Evolutionary conservation across 2,113 vertebrate genomes (phyloP).

Genomic region (Hemicordylus capensis): DNA sequence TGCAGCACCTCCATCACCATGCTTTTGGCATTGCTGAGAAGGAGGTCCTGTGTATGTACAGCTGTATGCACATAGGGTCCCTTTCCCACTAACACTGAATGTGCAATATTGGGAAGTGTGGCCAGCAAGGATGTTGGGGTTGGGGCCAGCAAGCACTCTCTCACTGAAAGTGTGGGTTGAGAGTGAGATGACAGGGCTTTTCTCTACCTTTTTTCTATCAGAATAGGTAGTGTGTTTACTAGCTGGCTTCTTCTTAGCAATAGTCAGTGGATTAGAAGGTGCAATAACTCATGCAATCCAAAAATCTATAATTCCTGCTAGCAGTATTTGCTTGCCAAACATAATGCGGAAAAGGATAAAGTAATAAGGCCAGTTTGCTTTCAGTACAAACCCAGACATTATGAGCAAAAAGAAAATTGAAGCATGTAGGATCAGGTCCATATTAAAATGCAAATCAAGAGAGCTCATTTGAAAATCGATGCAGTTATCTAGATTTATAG

Average conservation of each 20-base stretch:
- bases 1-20: too few species aligned
- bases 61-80: too few species aligned
- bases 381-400: neutral
- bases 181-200: neutral
- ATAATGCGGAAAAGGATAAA: neutral
- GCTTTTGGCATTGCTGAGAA: too few species aligned
- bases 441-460: conserved; percentile 5
- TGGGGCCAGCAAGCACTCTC: too few species aligned
- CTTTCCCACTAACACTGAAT: too few species aligned
- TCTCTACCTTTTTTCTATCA: neutral
- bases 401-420: neutral
- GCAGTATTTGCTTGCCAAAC: neutral
- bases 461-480: neutral
- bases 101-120: too few species aligned
- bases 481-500: conserved; percentile 19
- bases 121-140: too few species aligned
- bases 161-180: too few species aligned
- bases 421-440: neutral
- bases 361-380: neutral
- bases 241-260: neutral
- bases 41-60: too few species aligned
- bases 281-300: conserved; percentile 10
- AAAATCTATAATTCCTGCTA: conserved; percentile 19
- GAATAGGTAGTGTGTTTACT: neutral
- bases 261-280: neutral